Conservation (phyloP, 2,888 invertebrate genomes). For the Autographa pulchrina region DNA sequence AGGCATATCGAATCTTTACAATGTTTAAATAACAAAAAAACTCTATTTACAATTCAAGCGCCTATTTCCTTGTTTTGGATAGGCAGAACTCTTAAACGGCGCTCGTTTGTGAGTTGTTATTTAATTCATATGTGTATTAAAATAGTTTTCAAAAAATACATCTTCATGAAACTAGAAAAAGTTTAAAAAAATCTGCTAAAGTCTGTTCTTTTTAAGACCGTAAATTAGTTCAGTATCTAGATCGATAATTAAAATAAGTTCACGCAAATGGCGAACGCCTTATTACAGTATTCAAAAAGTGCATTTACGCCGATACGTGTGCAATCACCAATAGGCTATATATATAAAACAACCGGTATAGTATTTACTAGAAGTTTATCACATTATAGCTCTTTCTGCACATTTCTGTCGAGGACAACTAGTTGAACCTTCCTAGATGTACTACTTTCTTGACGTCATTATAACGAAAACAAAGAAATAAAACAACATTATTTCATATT, state of each 20-base stretch:
- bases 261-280: background rate
- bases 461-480: slow-evolving; percentile 29
- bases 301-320: background rate
- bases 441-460: slow-evolving; percentile 52
- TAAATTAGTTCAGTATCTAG: background rate
- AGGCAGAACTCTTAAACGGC: background rate
- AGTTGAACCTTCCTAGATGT: slow-evolving; percentile 67
- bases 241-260: background rate
- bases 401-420: slow-evolving; percentile 73
- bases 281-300: background rate
- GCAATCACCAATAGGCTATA: slow-evolving; percentile 7
- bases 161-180: background rate
- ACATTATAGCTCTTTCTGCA: slow-evolving; percentile 60
- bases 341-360: slow-evolving; percentile 35
- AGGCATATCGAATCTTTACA: slow-evolving; percentile 8
- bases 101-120: background rate
- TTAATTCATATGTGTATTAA: background rate
- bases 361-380: slow-evolving; percentile 34
- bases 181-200: background rate
- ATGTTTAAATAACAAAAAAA: slow-evolving; percentile 17
- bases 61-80: slow-evolving; percentile 21
- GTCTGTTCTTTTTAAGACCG: too few relatives aligned
- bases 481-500: background rate
- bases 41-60: slow-evolving; percentile 6
- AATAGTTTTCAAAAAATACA: background rate